Evolutionary conservation across 2,888 invertebrate genomes (phyloP).

Genomic region (Troilus luridus): DNA sequence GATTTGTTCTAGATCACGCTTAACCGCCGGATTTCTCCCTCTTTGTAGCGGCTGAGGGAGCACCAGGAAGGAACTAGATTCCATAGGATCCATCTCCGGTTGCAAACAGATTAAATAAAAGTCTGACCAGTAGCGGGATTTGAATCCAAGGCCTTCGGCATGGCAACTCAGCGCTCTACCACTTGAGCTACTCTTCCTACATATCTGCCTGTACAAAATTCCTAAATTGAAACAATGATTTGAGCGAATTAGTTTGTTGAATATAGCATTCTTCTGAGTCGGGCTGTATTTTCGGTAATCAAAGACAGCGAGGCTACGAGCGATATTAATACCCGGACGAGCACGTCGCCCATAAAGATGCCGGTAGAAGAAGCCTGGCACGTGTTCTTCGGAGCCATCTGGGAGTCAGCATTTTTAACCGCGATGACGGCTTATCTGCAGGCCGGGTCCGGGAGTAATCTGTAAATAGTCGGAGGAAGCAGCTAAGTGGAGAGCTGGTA

Average conservation of each 20-base stretch:
- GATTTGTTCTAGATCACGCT: too few relatives aligned
- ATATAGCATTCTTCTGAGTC: not conserved
- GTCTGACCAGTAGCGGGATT: too few relatives aligned
- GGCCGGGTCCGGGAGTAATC: not conserved
- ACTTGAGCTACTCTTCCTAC: too few relatives aligned
- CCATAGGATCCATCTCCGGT: too few relatives aligned
- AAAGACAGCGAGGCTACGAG: not conserved
- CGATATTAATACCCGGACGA: not conserved
- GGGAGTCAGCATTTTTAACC: slow-evolving; percentile 37
- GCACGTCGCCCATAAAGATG: not conserved
- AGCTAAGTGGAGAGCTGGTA: not conserved
- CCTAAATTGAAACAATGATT: too few relatives aligned
- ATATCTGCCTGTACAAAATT: too few relatives aligned
- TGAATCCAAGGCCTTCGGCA: too few relatives aligned
- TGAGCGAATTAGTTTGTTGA: not conserved
- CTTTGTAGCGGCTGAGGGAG: too few relatives aligned
- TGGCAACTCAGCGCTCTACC: too few relatives aligned
- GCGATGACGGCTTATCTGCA: slow-evolving; percentile 25
- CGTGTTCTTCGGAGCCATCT: slow-evolving; percentile 31
- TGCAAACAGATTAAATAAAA: too few relatives aligned
- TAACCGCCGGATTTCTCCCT: too few relatives aligned
- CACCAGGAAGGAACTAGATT: too few relatives aligned
- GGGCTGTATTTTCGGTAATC: not conserved
- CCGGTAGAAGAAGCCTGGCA: not conserved
- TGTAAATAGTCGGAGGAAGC: slow-evolving; percentile 34